These are phyloP conservation scores for Phataginus tricuspis DNA, from an alignment of 2,797 vertebrate genomes.

Conservation along the genomic window DNA sequence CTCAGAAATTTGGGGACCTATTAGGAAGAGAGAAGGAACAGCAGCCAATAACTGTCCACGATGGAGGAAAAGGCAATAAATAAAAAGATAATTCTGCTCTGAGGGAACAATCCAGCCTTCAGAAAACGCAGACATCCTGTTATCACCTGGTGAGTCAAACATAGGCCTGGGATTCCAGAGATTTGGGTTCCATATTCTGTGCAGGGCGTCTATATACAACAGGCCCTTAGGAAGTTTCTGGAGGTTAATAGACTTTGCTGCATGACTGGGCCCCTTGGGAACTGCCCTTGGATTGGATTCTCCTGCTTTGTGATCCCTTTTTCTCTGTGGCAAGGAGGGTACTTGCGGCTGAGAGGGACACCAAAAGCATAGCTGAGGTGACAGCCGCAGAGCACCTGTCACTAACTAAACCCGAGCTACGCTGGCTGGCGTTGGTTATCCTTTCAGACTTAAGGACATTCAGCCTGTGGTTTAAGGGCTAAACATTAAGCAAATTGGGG, in stretches of 20 bases:
- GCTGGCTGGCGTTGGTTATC: neutral
- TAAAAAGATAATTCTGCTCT: neutral
- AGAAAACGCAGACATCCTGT: neutral
- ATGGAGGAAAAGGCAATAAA: neutral
- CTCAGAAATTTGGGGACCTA: neutral
- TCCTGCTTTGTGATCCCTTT: neutral
- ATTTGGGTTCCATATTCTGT: neutral
- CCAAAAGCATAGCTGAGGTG: neutral
- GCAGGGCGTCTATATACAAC: neutral
- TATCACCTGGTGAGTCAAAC: neutral
- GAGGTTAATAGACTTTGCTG: neutral
- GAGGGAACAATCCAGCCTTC: neutral
- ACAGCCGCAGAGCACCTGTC: neutral
- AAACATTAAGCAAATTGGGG: slow-evolving; percentile 27
- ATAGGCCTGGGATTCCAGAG: neutral
- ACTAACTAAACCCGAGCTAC: neutral
- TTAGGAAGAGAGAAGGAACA: neutral
- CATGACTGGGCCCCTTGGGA: neutral
- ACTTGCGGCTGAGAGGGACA: neutral
- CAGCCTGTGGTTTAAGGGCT: neutral
- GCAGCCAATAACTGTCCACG: neutral
- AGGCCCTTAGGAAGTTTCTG: neutral
- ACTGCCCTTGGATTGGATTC: neutral
- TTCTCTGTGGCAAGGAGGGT: neutral
- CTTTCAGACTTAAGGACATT: slow-evolving; percentile 33